phyloP scores from a whole-genome alignment of 2,888 invertebrate genomes.

The Lasioglossum vierecki region DNA sequence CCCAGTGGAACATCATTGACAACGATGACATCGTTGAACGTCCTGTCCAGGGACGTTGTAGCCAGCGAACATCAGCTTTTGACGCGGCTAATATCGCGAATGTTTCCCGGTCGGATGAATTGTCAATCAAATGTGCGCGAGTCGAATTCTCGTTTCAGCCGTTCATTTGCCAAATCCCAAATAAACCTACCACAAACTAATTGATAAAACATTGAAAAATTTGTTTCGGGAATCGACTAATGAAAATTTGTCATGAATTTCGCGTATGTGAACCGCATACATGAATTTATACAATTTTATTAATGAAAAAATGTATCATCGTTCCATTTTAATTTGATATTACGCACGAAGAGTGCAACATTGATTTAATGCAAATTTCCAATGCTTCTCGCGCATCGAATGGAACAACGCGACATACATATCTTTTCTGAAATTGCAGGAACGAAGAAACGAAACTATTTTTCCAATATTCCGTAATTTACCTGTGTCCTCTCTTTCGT shows the following conservation, averaged over 20 bases:
- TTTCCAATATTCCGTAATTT: not conserved
- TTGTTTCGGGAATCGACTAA: too few species aligned
- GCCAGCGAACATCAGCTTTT: constrained; percentile 11
- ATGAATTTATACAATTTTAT: not conserved
- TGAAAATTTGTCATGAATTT: too few species aligned
- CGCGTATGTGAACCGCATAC: too few species aligned
- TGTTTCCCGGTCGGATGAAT: not conserved
- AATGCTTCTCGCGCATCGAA: not conserved
- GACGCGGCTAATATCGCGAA: not conserved
- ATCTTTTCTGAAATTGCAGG: not conserved
- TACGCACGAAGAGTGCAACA: not conserved
- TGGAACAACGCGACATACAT: not conserved
- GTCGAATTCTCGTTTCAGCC: not conserved
- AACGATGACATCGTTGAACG: constrained; percentile 18
- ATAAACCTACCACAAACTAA: too few species aligned
- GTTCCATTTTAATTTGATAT: not conserved
- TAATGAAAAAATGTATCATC: not conserved
- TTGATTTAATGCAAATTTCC: not conserved
- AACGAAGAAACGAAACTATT: not conserved
- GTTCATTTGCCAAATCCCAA: not conserved
- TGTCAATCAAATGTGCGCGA: not conserved
- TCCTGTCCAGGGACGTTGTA: constrained; percentile 3
- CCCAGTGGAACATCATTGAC: constrained; percentile 41
- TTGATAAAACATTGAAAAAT: too few species aligned
- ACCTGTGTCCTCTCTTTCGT: not conserved